phyloP scores from a whole-genome alignment of 1,140 invertebrate species.

The Triops longicaudatus region DNA sequence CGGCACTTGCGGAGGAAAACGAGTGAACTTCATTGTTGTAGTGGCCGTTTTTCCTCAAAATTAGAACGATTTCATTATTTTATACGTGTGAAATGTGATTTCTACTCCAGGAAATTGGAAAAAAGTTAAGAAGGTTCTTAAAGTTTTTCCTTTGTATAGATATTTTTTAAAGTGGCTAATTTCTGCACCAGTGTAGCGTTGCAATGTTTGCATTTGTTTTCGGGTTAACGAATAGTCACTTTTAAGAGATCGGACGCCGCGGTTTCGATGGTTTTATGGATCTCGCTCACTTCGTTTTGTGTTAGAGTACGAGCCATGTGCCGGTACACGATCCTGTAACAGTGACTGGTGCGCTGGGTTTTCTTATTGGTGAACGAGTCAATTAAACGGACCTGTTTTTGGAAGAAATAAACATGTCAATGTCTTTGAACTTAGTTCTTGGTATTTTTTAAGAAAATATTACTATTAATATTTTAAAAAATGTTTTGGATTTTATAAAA shows the following conservation, averaged over 20 bases:
- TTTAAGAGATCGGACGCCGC: constrained; percentile 51
- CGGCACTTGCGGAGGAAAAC: background rate
- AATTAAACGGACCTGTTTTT: constrained; percentile 61
- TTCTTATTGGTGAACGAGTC: constrained; percentile 87
- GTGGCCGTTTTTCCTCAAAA: no score
- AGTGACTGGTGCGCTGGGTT: constrained; percentile 69
- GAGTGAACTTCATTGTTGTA: background rate
- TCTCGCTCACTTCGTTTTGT: constrained; percentile 73
- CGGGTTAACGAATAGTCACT: constrained; percentile 62
- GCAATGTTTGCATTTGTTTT: background rate
- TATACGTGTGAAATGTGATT: no score
- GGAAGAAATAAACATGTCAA: constrained; percentile 22
- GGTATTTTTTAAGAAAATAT: no score
- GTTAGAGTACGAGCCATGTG: constrained; percentile 83
- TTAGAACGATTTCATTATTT: no score
- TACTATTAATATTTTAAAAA: no score
- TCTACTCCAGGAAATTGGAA: no score
- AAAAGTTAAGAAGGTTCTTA: no score
- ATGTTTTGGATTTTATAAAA: no score
- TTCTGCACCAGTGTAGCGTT: constrained; percentile 3
- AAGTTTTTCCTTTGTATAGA: no score
- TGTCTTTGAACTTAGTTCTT: background rate
- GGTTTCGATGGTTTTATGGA: constrained; percentile 71
- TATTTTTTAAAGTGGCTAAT: no score
- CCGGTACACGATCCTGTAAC: constrained; percentile 87